Base-by-base conservation (phyloP, 2,113 vertebrate genomes). In the Oncorhynchus keta region DNA sequence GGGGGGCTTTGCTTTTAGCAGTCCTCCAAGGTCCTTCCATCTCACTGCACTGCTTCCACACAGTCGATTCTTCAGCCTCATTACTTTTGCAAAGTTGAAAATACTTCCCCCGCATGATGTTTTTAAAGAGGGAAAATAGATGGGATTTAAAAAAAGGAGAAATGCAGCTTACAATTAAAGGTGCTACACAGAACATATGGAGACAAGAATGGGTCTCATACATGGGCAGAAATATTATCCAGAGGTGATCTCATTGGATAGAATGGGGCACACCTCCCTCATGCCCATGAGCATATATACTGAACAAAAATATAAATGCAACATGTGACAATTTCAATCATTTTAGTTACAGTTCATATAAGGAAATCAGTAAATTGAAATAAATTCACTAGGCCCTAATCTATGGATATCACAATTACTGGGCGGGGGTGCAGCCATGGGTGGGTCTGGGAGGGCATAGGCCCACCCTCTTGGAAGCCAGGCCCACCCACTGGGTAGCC, bases 61-160 rank as follows among this genome's bases (percentile, higher is more conserved):
- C 79, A 73, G 51, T 80, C 79, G 26, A 84, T 84, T 80, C 26
- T 78, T 81, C 82, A 48, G 79, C 82, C 77, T 81, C 82, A 84
- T 73, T 78, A 74, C 82, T 62, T 67, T 70, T 55, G 76, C 69
- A 74, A 78, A 78, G 71, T 67, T 55, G 75, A 82, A 82, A 76
- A 61, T 79, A 73, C 73, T 79, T 79, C 57, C 70, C 49, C 39
- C 39, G 18, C 59, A 45, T 30, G 24, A 32, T 70, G 51, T n/a
- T 62, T 75, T 45, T 68, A 48, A 45, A 61, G 68, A 70, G 57
- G 71, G 16, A 55, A 12, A 74, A 69, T 26, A 22, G 65, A 76
- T 51, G 70, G 75, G 61, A 65, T 18, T n/a, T n/a, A 28, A 68
- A 73, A 68, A 70, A 28, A 28, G 3, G 16, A 55, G 16, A 18